Evolutionary conservation across 2,888 invertebrate species (phyloP), one percentile per base, ranked within the genome.

Genomic region (Bombylius discolor): DNA sequence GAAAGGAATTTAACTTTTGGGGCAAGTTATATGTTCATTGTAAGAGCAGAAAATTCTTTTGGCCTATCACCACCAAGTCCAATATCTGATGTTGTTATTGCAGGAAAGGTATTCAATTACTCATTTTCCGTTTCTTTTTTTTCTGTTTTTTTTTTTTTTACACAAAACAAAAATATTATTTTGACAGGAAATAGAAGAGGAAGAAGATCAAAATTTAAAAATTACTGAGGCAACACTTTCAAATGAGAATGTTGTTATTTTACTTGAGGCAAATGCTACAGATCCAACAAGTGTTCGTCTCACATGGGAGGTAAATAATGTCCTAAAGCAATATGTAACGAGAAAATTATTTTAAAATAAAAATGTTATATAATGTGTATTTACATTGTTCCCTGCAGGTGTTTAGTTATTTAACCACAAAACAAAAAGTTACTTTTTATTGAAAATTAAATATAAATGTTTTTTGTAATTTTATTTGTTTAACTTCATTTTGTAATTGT

Each of bases 41-140:
- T 95, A 13, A 79, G 89, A 59, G 91, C 94, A 0, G 89, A 91
- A 75, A 96, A 95, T 74, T 84, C 86, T 5, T 87, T 92, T 70
- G 87, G 87, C 11, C 70, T 86, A 58, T 90, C 92, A 5, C 84
- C 84, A 12, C 92, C 95, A 5, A 90, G 90, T 63, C 79, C 80
- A 53, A 75, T 86, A 49, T 90, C 91, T 2, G 87, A 89, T 65
- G 79, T 83, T n/a, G 76, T 85, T 57, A 80, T 81, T 51, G 79
- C 83, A 32, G 84, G 79, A 39, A 65, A 68, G 52, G 62, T 68
- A 45, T 14, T 7, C 5, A 44, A n/a, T n/a, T 44, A 12, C 5
- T 13, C 9, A 9, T 5, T 44, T 44, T 36, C 8, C 34, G 34
- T 8, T 36, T 36, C 34, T 6, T 5, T 36, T 8, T 36, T 36